Evolutionary conservation across 2,888 invertebrate species (phyloP), one percentile per base, ranked within the genome.

Genomic region (Ornithoptera priamus): DNA sequence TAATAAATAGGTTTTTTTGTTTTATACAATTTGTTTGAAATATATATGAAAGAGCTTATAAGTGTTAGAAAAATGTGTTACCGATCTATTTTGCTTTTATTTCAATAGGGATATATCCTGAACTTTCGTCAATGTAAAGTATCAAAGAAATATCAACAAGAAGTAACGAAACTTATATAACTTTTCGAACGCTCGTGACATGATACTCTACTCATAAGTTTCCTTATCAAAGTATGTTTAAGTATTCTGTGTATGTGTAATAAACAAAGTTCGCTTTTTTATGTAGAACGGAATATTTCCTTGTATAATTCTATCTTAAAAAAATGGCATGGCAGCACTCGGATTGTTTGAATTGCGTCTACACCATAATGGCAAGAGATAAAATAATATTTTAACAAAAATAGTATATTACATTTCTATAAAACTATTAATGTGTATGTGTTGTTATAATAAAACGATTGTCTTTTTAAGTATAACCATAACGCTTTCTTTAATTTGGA

Each of bases 131-230:
- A 22, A 58, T 53, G 53, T n/a, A 53, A 22, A 58, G 20, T 65
- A 57, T 65, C 65, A 65, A 39, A 65, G 36, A 65, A 65, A 57
- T 57, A 65, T 65, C 39, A 65, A 57, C 65, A 65, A 65, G 39
- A 36, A 36, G 53, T 57, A 65, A 57, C 57, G 65, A 36, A 65
- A 65, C 20, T 65, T 65, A 20, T 65, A 42, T 57, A 65, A 65
- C 57, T 65, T 64, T 64, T 65, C 17, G 39, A 65, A 39, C 39
- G 57, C 57, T 58, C 39, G 57, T 65, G 57, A 65, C 39, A 58
- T 65, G 65, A 65, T 57, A 65, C 65, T 65, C 65, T 39, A 39
- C 39, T 39, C 39, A 42, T 65, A 65, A 64, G 24, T 64, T 57
- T 20, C 6, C 36, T 65, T 57, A 65, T 39, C 42, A 65, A 65